Evolutionary conservation across 2,888 invertebrate genomes (phyloP).

Genomic region (Chymomyza fuscimana): DNA sequence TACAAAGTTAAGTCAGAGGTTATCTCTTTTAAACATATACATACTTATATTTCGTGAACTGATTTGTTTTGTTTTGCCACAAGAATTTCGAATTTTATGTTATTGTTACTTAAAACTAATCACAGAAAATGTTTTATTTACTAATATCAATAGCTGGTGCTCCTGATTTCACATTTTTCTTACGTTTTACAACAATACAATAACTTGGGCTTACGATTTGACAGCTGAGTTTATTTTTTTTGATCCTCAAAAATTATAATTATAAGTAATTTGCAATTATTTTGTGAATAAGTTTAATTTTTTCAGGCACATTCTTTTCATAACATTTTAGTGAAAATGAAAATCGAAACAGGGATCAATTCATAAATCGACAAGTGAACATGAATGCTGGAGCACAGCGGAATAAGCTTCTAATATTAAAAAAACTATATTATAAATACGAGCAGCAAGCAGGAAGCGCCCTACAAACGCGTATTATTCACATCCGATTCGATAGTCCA

Average conservation of each 20-base stretch:
- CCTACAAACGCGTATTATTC: constrained; percentile 63
- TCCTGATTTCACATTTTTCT: neutral
- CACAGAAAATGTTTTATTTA: constrained; percentile 2
- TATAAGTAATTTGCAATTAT: too few species aligned
- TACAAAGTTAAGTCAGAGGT: too few species aligned
- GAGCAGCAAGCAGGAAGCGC: neutral
- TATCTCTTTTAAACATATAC: too few species aligned
- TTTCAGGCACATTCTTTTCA: too few species aligned
- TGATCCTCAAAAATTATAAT: too few species aligned
- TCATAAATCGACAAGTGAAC: too few species aligned
- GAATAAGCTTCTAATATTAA: constrained; percentile 11
- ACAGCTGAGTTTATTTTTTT: too few species aligned
- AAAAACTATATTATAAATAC: neutral
- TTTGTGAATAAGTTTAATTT: too few species aligned
- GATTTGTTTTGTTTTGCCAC: constrained; percentile 9
- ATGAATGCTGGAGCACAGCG: neutral
- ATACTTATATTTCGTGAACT: neutral
- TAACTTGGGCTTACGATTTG: neutral
- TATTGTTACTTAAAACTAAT: neutral
- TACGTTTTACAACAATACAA: neutral
- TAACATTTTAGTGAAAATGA: too few species aligned
- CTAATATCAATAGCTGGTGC: neutral
- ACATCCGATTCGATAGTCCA: constrained; percentile 71
- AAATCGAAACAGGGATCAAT: too few species aligned
- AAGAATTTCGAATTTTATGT: neutral